Conservation (phyloP, 1,140 invertebrate genomes). For the Drosophila athabasca region DNA sequence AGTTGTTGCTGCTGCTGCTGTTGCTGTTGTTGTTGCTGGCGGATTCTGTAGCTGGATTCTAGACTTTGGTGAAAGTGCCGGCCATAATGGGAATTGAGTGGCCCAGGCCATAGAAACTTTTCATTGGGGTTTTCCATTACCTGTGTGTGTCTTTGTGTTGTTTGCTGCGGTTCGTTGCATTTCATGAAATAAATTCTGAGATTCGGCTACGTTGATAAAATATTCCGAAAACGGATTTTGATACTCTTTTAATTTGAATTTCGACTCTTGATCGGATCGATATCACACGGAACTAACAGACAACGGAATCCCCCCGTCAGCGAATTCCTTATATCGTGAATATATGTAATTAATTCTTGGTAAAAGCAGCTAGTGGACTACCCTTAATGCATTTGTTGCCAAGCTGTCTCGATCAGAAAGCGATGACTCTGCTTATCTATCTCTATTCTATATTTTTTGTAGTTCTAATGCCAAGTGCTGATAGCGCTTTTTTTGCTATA, state of each 20-base stretch:
- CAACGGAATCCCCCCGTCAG: too few species aligned
- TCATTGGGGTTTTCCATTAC: neutral
- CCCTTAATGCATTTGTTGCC: too few species aligned
- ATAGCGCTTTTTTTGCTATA: constrained; percentile 4
- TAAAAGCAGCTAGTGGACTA: too few species aligned
- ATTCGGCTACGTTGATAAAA: too few species aligned
- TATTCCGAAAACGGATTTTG: neutral
- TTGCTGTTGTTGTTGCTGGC: constrained; percentile 1
- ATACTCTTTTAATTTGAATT: neutral
- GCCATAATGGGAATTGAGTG: constrained; percentile 18
- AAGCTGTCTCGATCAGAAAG: too few species aligned
- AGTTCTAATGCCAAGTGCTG: constrained; percentile 10
- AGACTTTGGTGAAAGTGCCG: constrained; percentile 16
- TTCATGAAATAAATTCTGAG: neutral
- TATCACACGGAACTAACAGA: too few species aligned
- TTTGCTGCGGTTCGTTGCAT: neutral
- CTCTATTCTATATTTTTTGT: too few species aligned
- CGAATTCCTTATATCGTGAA: too few species aligned
- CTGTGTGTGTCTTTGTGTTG: neutral
- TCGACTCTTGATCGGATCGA: too few species aligned
- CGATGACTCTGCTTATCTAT: too few species aligned
- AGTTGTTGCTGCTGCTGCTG: too few species aligned
- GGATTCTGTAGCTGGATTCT: constrained; percentile 4
- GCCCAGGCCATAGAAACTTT: constrained; percentile 11
- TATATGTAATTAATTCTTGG: too few species aligned